Evolutionary conservation across 1,140 invertebrate genomes (phyloP), one percentile per base, ranked within the genome.

Genomic region (Antheraea pernyi): DNA sequence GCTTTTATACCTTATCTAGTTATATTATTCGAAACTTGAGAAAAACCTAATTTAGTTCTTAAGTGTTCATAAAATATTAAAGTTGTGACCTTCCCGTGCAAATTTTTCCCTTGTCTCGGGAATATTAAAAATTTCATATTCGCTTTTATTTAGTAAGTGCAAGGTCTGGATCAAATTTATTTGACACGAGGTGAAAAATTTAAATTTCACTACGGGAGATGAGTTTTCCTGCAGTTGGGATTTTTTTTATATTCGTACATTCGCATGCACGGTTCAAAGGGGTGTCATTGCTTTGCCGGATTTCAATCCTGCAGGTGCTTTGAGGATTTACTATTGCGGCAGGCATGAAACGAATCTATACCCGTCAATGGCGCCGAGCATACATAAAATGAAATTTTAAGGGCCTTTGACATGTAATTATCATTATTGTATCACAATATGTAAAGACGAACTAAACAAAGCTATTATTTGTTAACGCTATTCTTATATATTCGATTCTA

Each of bases 1-100:
- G 48, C 65, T 59, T 67, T 67, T 67, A 67, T 18, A 30, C 22
- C 6, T 39, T 16, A 42, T 19, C n/a, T n/a, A 22, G 37, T 16
- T 66, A 70, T 70, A 75, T 73, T 75, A 73, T 80, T 73, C 30
- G 22, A 72, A 75, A 74, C 36, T 70, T 71, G 65, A 22, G 64
- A 73, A 79, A 82, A 80, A 82, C 78, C 74, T 82, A 84, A 84
- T 84, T 82, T 80, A 77, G 73, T 79, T 80, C 4, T 77, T 75
- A 84, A 84, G 81, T 83, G 78, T 83, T 84, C 81, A 78, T 84
- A 83, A 84, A 83, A 83, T 84, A 84, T 83, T 83, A 77, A 82
- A 84, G 77, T 64, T 46, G 36, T 66, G 70, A 74, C 73, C 73
- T 78, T 75, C 69, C 74, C 67, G 72, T 65, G 73, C 70, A 72